Percentiles rank a stretch among this genome's conserved stretches.
phyloP scores from a whole-genome alignment of 2,888 invertebrate species.

The Thalpophila matura region DNA sequence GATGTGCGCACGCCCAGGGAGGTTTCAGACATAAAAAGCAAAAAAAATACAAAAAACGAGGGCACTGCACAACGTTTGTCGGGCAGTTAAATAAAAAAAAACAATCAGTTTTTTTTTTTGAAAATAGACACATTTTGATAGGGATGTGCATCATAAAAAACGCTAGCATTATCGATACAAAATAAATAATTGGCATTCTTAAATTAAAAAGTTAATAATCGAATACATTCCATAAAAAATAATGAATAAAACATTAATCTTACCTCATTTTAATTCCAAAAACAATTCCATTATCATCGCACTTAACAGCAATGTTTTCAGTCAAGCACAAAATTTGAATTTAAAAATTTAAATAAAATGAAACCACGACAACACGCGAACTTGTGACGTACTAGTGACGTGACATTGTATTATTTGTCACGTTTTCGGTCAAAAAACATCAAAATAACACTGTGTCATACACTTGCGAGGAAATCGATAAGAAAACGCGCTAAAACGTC shows the following conservation, averaged over 20 bases:
- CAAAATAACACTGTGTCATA: constrained; percentile 77
- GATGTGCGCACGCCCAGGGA: too few species aligned
- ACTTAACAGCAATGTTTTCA: constrained; percentile 63
- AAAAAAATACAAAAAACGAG: too few species aligned
- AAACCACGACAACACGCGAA: constrained; percentile 76
- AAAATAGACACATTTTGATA: constrained; percentile 1
- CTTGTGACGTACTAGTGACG: constrained; percentile 47
- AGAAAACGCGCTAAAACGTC: constrained; percentile 70
- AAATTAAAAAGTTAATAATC: constrained; percentile 18
- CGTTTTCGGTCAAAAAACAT: constrained; percentile 79
- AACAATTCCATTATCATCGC: constrained; percentile 61
- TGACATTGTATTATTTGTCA: constrained; percentile 74
- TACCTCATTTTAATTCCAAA: constrained; percentile 75
- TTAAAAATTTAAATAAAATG: constrained; percentile 45
- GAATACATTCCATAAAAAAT: constrained; percentile 25
- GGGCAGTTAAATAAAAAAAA: too few species aligned
- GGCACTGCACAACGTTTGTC: too few species aligned
- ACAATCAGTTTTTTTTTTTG: too few species aligned
- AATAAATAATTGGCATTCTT: too few species aligned
- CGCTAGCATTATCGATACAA: constrained; percentile 44
- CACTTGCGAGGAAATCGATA: constrained; percentile 75
- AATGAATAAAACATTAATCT: constrained; percentile 60
- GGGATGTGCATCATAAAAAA: constrained; percentile 8
- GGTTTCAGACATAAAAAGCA: too few species aligned
- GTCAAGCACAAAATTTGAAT: constrained; percentile 58